phyloP scores from a whole-genome alignment of 1,140 invertebrate species.

The Brachionus rubens region DNA sequence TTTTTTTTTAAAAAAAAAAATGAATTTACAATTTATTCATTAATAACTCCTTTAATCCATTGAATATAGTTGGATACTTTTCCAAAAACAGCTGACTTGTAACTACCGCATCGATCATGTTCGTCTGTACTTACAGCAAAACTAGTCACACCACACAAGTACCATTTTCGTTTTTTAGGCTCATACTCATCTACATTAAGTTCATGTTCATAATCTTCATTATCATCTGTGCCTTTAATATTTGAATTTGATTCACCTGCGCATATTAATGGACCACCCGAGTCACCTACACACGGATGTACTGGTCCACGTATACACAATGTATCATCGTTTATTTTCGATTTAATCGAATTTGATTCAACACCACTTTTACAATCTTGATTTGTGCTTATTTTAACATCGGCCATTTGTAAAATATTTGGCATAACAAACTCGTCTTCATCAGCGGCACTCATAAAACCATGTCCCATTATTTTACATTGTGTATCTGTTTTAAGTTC shows the following conservation, averaged over 20 bases:
- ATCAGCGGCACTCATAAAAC: background rate
- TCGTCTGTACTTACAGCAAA: slow-evolving; percentile 41
- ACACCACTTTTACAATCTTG: slow-evolving; percentile 37
- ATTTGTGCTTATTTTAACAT: slow-evolving; percentile 2
- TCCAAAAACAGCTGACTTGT: slow-evolving; percentile 42
- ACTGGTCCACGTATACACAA: slow-evolving; percentile 21
- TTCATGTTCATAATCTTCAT: slow-evolving; percentile 15
- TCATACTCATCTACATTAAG: background rate
- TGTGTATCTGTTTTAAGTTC: background rate
- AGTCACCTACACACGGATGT: slow-evolving; percentile 41
- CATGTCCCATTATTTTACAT: slow-evolving; percentile 45
- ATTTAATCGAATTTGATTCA: slow-evolving; percentile 30
- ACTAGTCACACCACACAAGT: slow-evolving; percentile 37
- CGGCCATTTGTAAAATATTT: slow-evolving; percentile 26
- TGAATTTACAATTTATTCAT: background rate
- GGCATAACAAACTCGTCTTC: slow-evolving; percentile 32
- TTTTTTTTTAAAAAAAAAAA: slow-evolving; percentile 15
- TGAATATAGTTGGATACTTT: slow-evolving; percentile 12
- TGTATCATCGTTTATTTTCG: slow-evolving; percentile 33
- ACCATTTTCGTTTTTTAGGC: slow-evolving; percentile 16
- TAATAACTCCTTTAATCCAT: slow-evolving; percentile 23
- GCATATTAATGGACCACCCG: slow-evolving; percentile 33
- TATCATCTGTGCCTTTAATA: background rate
- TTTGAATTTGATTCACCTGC: background rate
- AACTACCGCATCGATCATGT: slow-evolving; percentile 30